Evolutionary conservation across 2,113 vertebrate genomes (phyloP).

Genomic region (Pelusios castaneus): DNA sequence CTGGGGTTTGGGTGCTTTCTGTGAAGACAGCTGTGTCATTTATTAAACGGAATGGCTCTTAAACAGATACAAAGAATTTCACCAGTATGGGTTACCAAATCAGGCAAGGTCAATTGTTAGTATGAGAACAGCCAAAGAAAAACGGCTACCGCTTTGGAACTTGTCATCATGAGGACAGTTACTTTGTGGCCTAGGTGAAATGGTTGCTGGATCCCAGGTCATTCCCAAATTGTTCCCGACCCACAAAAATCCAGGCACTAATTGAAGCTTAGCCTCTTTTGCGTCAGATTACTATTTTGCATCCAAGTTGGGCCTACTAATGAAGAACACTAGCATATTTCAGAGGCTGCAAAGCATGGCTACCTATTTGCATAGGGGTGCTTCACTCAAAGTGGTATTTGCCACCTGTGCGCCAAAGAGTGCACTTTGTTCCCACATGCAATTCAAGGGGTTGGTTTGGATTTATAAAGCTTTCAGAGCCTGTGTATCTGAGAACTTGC

Average conservation of each 20-base stretch:
- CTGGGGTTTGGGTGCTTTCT: rapidly evolving
- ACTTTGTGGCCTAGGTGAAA: rapidly evolving
- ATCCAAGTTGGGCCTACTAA: background rate
- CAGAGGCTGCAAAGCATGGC: background rate
- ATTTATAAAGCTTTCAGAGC: constrained; percentile 49
- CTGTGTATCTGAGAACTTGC: background rate
- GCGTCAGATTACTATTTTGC: background rate
- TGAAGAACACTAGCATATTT: background rate
- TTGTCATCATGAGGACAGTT: rapidly evolving
- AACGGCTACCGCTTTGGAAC: too few relatives aligned
- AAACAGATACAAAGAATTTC: rapidly evolving
- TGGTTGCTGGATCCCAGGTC: background rate
- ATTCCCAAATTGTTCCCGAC: background rate
- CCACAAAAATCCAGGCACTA: background rate
- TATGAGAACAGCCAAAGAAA: rapidly evolving
- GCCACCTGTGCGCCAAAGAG: constrained; percentile 32
- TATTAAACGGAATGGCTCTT: background rate
- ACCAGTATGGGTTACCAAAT: background rate
- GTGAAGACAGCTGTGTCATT: background rate
- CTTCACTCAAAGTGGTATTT: background rate
- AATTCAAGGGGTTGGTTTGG: constrained; percentile 21
- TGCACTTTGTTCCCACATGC: constrained; percentile 36
- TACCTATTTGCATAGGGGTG: background rate
- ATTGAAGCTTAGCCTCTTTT: background rate
- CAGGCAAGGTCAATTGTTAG: background rate